Evolutionary conservation across 2,888 invertebrate genomes (phyloP).

Genomic region (Oligia latruncula): DNA sequence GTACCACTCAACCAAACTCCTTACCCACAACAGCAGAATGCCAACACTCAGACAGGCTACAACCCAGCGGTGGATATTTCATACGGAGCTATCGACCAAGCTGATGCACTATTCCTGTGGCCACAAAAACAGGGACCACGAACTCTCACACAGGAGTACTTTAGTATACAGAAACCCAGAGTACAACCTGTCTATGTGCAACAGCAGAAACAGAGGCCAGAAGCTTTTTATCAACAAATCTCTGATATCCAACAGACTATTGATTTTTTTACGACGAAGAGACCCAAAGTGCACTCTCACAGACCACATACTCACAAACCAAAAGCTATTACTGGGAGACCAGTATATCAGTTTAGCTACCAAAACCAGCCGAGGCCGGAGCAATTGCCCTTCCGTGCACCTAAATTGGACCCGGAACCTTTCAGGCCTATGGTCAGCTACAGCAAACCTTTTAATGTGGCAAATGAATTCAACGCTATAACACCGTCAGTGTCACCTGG

Average conservation of each 20-base stretch:
- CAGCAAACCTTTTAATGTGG: constrained; percentile 87
- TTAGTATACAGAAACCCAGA: constrained; percentile 87
- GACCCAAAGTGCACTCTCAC: constrained; percentile 87
- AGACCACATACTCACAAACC: constrained; percentile 84
- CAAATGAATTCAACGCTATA: constrained; percentile 85
- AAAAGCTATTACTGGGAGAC: constrained; percentile 89
- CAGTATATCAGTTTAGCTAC: constrained; percentile 93
- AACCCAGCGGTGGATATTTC: constrained; percentile 84
- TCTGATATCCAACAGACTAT: constrained; percentile 92
- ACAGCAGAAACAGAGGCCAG: constrained; percentile 84
- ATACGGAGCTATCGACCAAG: constrained; percentile 86
- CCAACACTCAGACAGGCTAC: constrained; percentile 80
- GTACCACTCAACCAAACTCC: constrained; percentile 76
- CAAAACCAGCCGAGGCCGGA: constrained; percentile 90
- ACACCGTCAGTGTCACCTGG: constrained; percentile 82
- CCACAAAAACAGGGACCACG: constrained; percentile 88
- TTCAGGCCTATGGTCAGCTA: constrained; percentile 92
- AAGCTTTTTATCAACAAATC: constrained; percentile 92
- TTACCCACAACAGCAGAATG: constrained; percentile 78
- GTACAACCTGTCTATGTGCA: constrained; percentile 83
- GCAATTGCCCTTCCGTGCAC: constrained; percentile 86
- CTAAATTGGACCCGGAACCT: constrained; percentile 90
- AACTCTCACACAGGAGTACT: constrained; percentile 88
- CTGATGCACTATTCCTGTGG: constrained; percentile 86
- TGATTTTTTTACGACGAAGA: constrained; percentile 90